Evolutionary conservation across 2,113 vertebrate species (phyloP), one percentile per base, ranked within the genome.

Genomic region (Pluvialis apricaria): DNA sequence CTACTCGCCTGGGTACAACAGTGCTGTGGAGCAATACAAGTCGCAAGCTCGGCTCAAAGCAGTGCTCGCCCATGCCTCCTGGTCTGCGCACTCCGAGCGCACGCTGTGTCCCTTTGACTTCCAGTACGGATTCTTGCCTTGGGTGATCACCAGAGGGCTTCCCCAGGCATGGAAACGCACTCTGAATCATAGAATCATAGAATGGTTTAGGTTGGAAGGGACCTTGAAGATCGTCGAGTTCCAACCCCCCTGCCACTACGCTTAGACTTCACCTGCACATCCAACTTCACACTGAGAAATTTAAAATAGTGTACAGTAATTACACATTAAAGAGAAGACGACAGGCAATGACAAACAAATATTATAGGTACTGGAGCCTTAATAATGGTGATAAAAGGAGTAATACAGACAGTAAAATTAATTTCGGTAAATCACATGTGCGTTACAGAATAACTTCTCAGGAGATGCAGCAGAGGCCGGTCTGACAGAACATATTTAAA

Each of bases 1-100:
- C 22, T 22, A 14, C 17, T 19, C 13, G 6, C 36, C 38, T 0
- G 0, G 9, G 42, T 31, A 38, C 4, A 0, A 0, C 14, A 10
- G 11, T 2, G 20, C 26, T 3, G 25, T 4, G 42, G 16, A 47
- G 31, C 21, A 3, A 15, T 4, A 29, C 16, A 10, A n/a, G 31
- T 5, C 17, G 45, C 45, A 13, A 24, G 15, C n/a, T 5, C 4
- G 28, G n/a, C 51, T 68, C 54, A 17, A 42, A 47, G 49, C 0
- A 2, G 54, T 15, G 11, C 58, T 36, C 9, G 10, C 20, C 45
- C n/a, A 2, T 1, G 10, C 6, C 0, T 15, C 21, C 42, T 11
- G 6, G 40, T 42, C 32, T n/a, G 24, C 62, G 4, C 0, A 2
- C 31, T 18, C 8, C n/a, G 15, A 21, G 47, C 20, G 7, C 36